Evolutionary conservation across 2,888 invertebrate genomes (phyloP).

Genomic region (Gymnoscelis rufifasciata): DNA sequence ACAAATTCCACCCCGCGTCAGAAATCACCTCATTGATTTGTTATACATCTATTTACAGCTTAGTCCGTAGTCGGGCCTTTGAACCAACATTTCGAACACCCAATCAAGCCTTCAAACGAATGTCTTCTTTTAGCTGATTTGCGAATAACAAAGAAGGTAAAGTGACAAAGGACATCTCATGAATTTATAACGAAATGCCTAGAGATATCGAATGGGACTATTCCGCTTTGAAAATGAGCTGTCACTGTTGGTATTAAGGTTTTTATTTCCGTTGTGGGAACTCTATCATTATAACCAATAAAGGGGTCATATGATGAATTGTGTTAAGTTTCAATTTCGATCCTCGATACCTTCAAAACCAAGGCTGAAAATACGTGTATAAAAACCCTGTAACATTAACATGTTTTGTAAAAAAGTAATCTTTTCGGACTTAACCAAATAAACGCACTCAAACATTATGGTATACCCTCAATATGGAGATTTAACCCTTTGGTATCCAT

Average conservation of each 20-base stretch:
- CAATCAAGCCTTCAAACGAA: slow-evolving; percentile 1
- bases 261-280: neutral
- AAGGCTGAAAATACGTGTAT: no score
- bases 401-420: neutral
- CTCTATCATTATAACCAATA: no score
- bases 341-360: no score
- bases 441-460: neutral
- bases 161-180: slow-evolving; percentile 46
- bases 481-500: neutral
- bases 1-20: no score
- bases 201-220: slow-evolving; percentile 2
- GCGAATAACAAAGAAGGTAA: slow-evolving; percentile 40
- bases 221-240: neutral
- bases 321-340: no score
- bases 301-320: no score
- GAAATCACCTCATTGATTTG: neutral
- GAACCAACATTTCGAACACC: neutral
- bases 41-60: neutral
- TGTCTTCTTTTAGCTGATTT: slow-evolving; percentile 37
- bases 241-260: neutral
- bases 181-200: slow-evolving; percentile 49
- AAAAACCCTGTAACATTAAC: no score
- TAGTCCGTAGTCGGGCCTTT: no score
- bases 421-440: neutral
- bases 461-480: neutral